Base-by-base conservation (phyloP, 2,888 invertebrate genomes). In the Tanypteryx hageni region DNA sequence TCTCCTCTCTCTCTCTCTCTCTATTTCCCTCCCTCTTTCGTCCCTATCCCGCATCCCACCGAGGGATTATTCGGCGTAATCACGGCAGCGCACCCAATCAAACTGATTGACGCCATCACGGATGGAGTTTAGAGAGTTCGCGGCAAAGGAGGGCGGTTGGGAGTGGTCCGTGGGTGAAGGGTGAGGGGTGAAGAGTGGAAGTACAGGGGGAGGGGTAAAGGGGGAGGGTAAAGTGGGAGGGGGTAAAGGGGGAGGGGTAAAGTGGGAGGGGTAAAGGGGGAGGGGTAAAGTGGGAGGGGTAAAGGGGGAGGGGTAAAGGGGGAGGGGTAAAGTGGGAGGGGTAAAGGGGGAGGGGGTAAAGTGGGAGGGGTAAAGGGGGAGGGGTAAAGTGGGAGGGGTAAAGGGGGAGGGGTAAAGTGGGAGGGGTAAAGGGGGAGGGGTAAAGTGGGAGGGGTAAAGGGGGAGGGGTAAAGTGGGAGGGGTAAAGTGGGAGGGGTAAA, bases 71-170 rank as follows among this genome's bases (percentile, higher is more conserved):
- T 64, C 56, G n/a, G 89, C 64, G 64, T 64, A 89, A 89, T 89
- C 89, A 89, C 89, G 56, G 89, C 61, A 68, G 64, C 89, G 89
- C 44, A 44, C 89, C 89, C 89, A 89, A 89, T 89, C 89, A 89
- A 89, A 59, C 44, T 89, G 89, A 89, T 89, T 89, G 89, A 89
- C 89, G 64, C 89, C 89, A 89, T 89, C 89, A 56, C 31, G 89
- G 44, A 89, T 89, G 64, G 89, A 89, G 89, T 64, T 89, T 64
- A 44, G 64, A 64, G 76, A 76, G 76, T 76, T 76, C 56, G 44
- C 22, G 44, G 59, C 44, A 10, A 92, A 76, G 89, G 86, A 27
- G 18, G 59, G 31, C n/a, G 57, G 83, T 44, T 5, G 44, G 58
- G 91, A 59, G 61, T 59, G 91, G 31, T 14, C 61, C 61, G 18